These are phyloP conservation scores for Spatula versicolor DNA, from an alignment of 2,797 vertebrate genomes.

Conservation along the genomic window DNA sequence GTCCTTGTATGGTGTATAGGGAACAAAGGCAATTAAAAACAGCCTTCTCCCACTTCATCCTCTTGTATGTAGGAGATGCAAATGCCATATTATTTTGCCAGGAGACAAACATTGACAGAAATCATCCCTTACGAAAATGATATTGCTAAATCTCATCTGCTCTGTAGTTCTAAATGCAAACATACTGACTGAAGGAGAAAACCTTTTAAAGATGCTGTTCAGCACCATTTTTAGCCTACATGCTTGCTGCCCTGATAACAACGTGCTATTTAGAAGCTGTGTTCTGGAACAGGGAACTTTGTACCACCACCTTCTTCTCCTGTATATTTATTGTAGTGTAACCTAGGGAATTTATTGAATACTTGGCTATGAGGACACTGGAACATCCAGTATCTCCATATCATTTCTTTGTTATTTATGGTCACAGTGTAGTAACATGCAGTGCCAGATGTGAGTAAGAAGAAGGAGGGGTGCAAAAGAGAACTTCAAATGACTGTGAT, in stretches of 20 bases:
- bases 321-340: not conserved
- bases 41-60: not conserved
- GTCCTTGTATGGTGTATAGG: rapidly evolving
- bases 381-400: not conserved
- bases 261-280: not conserved
- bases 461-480: conserved; percentile 12
- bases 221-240: not conserved
- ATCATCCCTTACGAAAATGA: not conserved
- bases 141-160: not conserved
- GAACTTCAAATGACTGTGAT: conserved; percentile 41
- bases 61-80: not conserved
- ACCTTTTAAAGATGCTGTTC: not conserved
- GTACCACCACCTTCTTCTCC: not conserved
- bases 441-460: conserved; percentile 12
- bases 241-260: not conserved
- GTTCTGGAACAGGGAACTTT: not conserved
- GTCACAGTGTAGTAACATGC: not conserved
- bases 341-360: not conserved
- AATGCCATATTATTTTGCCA: not conserved
- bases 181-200: not conserved
- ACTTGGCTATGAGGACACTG: not conserved
- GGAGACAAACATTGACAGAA: not conserved
- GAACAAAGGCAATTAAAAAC: not conserved
- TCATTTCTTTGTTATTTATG: not conserved
- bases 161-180: not conserved